Evolutionary conservation across 1,140 invertebrate genomes (phyloP).

Genomic region (Chironomus tepperi): DNA sequence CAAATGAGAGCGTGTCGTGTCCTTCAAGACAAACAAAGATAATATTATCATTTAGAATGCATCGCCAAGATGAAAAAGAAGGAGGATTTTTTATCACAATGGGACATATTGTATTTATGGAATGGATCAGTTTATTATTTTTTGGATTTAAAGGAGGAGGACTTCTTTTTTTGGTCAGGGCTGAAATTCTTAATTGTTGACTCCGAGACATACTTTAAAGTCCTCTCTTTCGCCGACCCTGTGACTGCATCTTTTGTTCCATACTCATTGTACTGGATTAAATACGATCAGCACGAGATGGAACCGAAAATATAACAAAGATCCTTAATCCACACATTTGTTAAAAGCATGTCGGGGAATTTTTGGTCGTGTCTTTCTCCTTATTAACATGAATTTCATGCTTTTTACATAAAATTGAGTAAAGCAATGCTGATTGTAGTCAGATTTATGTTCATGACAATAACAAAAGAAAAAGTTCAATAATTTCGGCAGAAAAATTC

Average conservation of each 20-base stretch:
- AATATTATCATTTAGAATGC: background rate
- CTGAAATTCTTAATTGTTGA: no score
- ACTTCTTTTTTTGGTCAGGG: slow-evolving; percentile 5
- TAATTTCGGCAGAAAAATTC: background rate
- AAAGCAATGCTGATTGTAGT: no score
- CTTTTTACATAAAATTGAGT: no score
- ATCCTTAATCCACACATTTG: background rate
- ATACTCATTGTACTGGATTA: background rate
- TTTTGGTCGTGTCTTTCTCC: no score
- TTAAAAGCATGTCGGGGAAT: background rate
- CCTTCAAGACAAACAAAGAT: no score
- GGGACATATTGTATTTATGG: background rate
- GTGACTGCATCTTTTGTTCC: background rate
- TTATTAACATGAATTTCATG: no score
- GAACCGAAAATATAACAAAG: background rate
- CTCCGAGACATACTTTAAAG: background rate
- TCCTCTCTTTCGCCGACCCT: background rate
- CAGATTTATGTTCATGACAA: no score
- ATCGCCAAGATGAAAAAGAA: background rate
- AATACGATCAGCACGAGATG: background rate
- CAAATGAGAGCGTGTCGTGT: background rate
- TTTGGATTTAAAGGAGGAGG: slow-evolving; percentile 4
- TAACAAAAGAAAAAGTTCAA: no score
- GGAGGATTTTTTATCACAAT: slow-evolving; percentile 1
- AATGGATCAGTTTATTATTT: slow-evolving; percentile 14